Conservation (phyloP, 2,113 vertebrate species). For the Alligator sinensis region DNA sequence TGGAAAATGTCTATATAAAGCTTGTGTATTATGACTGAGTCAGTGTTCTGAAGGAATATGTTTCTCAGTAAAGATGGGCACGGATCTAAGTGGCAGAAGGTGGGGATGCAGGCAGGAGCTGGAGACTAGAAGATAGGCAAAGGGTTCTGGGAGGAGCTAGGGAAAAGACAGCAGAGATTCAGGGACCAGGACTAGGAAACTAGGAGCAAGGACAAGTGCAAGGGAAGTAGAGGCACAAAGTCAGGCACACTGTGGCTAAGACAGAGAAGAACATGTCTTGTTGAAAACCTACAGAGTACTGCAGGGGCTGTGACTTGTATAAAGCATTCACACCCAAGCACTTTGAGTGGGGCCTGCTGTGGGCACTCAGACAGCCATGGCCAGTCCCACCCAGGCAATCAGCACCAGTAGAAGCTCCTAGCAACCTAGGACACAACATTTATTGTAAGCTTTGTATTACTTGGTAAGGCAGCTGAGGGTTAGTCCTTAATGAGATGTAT, state of each 20-base stretch:
- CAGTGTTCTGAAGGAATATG: not conserved
- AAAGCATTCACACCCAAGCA: not conserved
- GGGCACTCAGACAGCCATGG: not conserved
- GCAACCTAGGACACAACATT: not conserved
- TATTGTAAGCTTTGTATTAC: not conserved
- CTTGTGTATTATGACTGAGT: not conserved
- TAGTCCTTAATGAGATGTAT: not conserved
- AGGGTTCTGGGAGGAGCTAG: not conserved
- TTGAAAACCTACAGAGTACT: not conserved
- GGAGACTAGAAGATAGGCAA: constrained; percentile 18
- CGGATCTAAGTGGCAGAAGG: no score
- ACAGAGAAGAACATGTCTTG: not conserved
- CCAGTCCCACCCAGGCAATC: not conserved
- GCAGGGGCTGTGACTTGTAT: no score
- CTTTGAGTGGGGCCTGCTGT: not conserved
- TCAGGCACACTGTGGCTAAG: not conserved
- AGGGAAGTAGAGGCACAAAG: not conserved
- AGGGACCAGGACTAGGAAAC: no score
- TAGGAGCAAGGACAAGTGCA: not conserved
- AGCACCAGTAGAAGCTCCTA: not conserved
- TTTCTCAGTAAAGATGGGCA: not conserved
- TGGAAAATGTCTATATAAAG: not conserved
- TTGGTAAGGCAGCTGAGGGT: not conserved
- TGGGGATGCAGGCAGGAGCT: no score
- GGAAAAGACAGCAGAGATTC: constrained; percentile 24